A percentile compares a stretch with the other conserved stretches of the same genome.
These are phyloP conservation scores for Danionella dracula DNA, from an alignment of 2,797 vertebrate species.

Conservation along the genomic window DNA sequence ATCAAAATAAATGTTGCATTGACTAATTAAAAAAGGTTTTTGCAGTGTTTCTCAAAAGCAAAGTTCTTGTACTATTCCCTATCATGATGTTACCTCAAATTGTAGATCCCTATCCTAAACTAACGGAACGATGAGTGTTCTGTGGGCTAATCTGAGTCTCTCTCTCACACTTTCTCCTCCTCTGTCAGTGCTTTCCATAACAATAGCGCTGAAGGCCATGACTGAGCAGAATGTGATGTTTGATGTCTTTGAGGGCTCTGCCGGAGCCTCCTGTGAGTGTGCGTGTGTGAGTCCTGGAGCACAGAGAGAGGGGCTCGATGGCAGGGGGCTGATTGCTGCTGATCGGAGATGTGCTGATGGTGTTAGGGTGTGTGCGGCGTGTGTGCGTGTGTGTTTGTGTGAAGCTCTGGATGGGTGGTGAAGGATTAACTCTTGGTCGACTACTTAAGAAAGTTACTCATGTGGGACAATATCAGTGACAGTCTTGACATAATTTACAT, in stretches of 20 bases:
- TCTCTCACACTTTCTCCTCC: conserved; percentile 60
- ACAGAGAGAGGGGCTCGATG: conserved; percentile 34
- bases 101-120: no score
- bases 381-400: conserved; percentile 17
- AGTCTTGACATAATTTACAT: no score
- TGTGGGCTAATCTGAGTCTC: conserved; percentile 49
- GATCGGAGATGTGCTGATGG: conserved; percentile 37
- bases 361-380: conserved; percentile 7
- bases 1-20: no score
- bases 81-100: no score
- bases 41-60: no score
- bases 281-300: conserved; percentile 18
- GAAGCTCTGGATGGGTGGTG: conserved; percentile 15
- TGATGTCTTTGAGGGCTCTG: conserved; percentile 65
- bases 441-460: no score
- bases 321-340: conserved; percentile 40
- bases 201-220: conserved; percentile 74
- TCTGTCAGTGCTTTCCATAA: conserved; percentile 69
- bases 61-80: no score
- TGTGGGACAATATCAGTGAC: no score
- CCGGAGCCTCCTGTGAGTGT: conserved; percentile 36
- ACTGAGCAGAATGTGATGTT: conserved; percentile 64
- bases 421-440: neutral
- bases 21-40: no score
- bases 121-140: conserved; percentile 14